These are phyloP conservation scores for Aethes cnicana DNA, from an alignment of 2,888 invertebrate genomes.

Conservation along the genomic window DNA sequence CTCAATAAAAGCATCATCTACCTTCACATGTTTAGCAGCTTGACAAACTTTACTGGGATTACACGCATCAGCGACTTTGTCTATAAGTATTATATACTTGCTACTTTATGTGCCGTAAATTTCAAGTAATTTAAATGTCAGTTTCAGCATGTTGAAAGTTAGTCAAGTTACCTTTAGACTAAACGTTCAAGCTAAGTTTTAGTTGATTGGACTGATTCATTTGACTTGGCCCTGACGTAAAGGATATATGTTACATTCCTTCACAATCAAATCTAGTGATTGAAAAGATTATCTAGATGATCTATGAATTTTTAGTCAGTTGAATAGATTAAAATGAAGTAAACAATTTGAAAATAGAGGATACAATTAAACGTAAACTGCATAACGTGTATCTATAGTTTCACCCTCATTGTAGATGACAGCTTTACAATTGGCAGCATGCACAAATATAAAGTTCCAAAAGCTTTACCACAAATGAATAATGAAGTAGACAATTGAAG, in stretches of 20 bases:
- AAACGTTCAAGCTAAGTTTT: constrained; percentile 45
- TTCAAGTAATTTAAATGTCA: background rate
- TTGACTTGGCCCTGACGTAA: constrained; percentile 79
- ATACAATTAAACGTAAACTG: too few relatives aligned
- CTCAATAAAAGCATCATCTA: constrained; percentile 35
- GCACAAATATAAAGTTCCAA: too few relatives aligned
- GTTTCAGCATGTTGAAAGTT: too few relatives aligned
- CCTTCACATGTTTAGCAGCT: constrained; percentile 35
- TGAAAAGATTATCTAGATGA: constrained; percentile 55
- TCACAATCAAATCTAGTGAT: constrained; percentile 51
- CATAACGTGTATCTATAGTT: too few relatives aligned
- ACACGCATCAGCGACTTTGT: background rate
- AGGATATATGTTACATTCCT: constrained; percentile 56
- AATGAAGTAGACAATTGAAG: too few relatives aligned
- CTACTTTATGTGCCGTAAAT: background rate
- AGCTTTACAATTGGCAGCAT: too few relatives aligned
- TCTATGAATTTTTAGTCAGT: too few relatives aligned
- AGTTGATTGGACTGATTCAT: constrained; percentile 77
- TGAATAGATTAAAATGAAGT: too few relatives aligned
- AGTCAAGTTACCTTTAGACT: too few relatives aligned
- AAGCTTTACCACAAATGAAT: too few relatives aligned
- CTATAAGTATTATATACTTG: background rate
- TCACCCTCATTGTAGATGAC: too few relatives aligned
- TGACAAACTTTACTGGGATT: constrained; percentile 23
- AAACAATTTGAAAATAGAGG: too few relatives aligned